These are phyloP conservation scores for Bombyx huttoni DNA, from an alignment of 2,888 invertebrate genomes.

Conservation along the genomic window DNA sequence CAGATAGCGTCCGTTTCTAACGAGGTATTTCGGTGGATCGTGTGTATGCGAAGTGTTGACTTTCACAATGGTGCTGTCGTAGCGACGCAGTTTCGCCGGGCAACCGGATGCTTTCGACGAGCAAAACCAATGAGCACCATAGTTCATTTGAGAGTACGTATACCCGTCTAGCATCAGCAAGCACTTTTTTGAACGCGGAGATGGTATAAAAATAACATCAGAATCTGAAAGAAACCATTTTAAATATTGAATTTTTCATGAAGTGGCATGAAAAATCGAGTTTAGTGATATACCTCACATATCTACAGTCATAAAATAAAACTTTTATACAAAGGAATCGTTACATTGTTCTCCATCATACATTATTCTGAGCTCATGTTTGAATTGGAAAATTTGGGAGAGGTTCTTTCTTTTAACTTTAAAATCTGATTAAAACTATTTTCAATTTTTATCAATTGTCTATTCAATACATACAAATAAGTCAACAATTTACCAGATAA, in stretches of 20 bases:
- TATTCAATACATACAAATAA: too few species aligned
- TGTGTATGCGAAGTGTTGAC: slow-evolving; percentile 15
- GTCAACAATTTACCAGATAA: too few species aligned
- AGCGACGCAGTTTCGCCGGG: slow-evolving; percentile 14
- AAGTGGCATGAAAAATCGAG: too few species aligned
- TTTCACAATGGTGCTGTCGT: slow-evolving; percentile 6
- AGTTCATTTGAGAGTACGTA: slow-evolving; percentile 33
- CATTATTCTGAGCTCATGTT: too few species aligned
- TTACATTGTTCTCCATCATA: too few species aligned
- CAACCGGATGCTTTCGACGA: slow-evolving; percentile 19
- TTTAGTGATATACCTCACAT: background rate
- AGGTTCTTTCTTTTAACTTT: too few species aligned
- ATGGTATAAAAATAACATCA: slow-evolving; percentile 20
- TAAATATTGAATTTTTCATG: too few species aligned
- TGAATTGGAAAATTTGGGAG: too few species aligned
- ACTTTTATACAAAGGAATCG: too few species aligned
- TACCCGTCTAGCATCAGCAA: slow-evolving; percentile 25
- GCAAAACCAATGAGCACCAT: slow-evolving; percentile 24
- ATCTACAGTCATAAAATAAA: too few species aligned
- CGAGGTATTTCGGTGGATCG: slow-evolving; percentile 15
- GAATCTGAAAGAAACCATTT: background rate
- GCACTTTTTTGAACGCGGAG: slow-evolving; percentile 17
- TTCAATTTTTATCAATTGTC: too few species aligned
- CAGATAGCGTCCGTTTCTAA: slow-evolving; percentile 13
- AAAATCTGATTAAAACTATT: too few species aligned